Conservation (phyloP, 2,888 invertebrate genomes). For the Brenthis daphne region DNA sequence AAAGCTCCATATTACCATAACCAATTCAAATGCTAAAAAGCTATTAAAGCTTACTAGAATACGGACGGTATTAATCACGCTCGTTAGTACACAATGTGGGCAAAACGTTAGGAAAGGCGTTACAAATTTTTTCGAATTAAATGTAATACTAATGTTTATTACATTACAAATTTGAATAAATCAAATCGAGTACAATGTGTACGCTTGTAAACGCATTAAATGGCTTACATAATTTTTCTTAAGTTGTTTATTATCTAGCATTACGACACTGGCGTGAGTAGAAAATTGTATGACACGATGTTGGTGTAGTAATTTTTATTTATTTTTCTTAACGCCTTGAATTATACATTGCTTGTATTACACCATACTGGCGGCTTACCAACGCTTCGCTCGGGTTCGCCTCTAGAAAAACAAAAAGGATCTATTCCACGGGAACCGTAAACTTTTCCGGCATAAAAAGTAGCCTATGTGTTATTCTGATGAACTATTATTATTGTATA, state of each 20-base stretch:
- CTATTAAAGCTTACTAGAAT: not conserved
- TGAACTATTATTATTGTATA: too few species aligned
- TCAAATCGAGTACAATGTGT: constrained; percentile 21
- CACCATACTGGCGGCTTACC: too few species aligned
- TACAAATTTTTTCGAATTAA: constrained; percentile 23
- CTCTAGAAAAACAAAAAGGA: too few species aligned
- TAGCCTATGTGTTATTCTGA: too few species aligned
- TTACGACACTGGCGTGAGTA: constrained; percentile 46
- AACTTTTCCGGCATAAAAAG: too few species aligned
- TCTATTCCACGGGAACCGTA: too few species aligned
- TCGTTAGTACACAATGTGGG: constrained; percentile 27
- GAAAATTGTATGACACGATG: constrained; percentile 22
- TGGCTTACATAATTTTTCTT: constrained; percentile 54
- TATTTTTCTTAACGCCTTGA: too few species aligned
- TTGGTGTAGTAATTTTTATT: not conserved
- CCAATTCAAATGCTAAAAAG: not conserved
- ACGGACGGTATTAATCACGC: constrained; percentile 23
- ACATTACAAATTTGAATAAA: constrained; percentile 23
- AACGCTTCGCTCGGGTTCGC: too few species aligned
- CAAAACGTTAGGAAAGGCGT: constrained; percentile 22
- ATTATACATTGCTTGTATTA: too few species aligned
- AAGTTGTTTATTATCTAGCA: constrained; percentile 60
- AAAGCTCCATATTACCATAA: not conserved
- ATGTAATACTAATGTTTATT: constrained; percentile 29
- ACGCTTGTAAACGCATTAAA: constrained; percentile 45